phyloP scores from a whole-genome alignment of 2,888 invertebrate genomes.

The Gastrophysa polygoni region DNA sequence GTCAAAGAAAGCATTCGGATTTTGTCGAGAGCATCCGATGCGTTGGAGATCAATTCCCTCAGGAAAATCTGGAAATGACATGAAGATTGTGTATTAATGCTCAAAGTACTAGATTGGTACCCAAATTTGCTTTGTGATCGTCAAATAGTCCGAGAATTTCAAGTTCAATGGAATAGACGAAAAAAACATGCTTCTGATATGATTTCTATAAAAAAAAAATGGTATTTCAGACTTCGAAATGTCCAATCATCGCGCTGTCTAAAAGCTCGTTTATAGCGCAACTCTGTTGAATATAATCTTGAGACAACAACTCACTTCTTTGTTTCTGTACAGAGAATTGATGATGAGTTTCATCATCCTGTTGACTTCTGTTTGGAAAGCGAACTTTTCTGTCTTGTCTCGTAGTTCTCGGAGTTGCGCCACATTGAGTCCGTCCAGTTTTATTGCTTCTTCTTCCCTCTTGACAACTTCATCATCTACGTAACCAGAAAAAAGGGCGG shows the following conservation, averaged over 20 bases:
- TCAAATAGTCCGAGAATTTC: too few species aligned
- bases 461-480: slow-evolving; percentile 87
- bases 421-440: slow-evolving; percentile 92
- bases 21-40: slow-evolving; percentile 98
- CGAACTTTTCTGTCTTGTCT: slow-evolving; percentile 85
- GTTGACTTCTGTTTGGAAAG: slow-evolving; percentile 98
- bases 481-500: slow-evolving; percentile 26
- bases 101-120: too few species aligned
- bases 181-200: too few species aligned
- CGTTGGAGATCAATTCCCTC: slow-evolving; percentile 97
- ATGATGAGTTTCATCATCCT: slow-evolving; percentile 99
- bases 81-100: too few species aligned
- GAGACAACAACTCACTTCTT: too few species aligned
- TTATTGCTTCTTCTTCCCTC: slow-evolving; percentile 96
- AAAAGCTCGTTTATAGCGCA: too few species aligned
- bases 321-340: slow-evolving; percentile 98
- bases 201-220: too few species aligned
- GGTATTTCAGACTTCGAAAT: too few species aligned
- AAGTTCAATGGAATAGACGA: too few species aligned
- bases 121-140: too few species aligned
- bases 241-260: too few species aligned
- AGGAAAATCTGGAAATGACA: slow-evolving; percentile 88
- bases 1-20: slow-evolving; percentile 93
- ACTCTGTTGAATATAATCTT: too few species aligned
- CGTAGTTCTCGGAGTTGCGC: slow-evolving; percentile 91